These are phyloP conservation scores for Castor canadensis DNA, from an alignment of 2,113 vertebrate species.

Conservation along the genomic window DNA sequence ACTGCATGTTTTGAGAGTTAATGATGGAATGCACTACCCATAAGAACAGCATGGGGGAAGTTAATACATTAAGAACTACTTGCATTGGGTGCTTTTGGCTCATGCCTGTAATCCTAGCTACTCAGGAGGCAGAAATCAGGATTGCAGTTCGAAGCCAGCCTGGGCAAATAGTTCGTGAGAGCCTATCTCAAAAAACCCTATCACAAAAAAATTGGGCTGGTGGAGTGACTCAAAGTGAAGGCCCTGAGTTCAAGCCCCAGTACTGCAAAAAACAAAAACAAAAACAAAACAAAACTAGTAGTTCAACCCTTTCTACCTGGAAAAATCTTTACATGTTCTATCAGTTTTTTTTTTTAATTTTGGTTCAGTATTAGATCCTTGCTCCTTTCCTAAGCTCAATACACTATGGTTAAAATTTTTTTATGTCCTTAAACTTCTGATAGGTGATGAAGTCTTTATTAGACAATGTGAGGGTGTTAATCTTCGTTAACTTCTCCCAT, in stretches of 20 bases:
- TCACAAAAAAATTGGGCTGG: no score
- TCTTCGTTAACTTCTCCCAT: no score
- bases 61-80: background rate
- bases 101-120: no score
- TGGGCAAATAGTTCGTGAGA: no score
- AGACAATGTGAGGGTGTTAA: background rate
- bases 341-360: background rate
- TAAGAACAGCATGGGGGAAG: background rate
- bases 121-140: no score
- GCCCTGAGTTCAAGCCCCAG: no score
- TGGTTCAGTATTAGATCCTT: background rate
- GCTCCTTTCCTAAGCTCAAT: background rate
- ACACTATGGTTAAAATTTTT: background rate
- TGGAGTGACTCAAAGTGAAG: no score
- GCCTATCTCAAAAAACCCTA: no score
- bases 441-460: background rate
- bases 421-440: constrained; percentile 1
- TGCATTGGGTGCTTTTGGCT: no score
- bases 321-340: background rate
- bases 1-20: background rate
- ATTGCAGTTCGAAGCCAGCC: no score
- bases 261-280: no score
- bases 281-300: no score
- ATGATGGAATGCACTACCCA: background rate
- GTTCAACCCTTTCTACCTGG: background rate